Evolutionary conservation across 2,888 invertebrate genomes (phyloP).

Genomic region (Thumatha senex): DNA sequence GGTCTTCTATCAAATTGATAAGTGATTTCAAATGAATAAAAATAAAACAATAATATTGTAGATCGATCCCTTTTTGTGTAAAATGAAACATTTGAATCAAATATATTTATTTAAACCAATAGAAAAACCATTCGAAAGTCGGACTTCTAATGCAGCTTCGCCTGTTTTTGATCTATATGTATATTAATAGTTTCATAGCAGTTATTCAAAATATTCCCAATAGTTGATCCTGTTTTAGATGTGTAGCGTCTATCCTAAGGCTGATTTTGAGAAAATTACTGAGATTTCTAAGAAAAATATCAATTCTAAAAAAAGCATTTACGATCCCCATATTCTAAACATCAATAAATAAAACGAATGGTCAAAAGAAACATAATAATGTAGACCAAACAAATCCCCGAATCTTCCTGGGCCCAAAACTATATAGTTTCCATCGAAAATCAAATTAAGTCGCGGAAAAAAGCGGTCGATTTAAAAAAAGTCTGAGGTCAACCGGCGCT

Average conservation of each 20-base stretch:
- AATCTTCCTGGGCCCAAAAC: slow-evolving; percentile 39
- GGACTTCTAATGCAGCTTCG: no score
- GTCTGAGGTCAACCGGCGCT: slow-evolving; percentile 56
- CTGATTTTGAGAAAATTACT: slow-evolving; percentile 38
- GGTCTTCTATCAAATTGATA: slow-evolving; percentile 19
- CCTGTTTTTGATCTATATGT: background rate
- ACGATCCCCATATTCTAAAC: slow-evolving; percentile 1
- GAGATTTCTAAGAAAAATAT: slow-evolving; percentile 42
- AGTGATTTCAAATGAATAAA: slow-evolving; percentile 5
- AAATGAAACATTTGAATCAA: slow-evolving; percentile 28
- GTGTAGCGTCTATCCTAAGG: slow-evolving; percentile 1
- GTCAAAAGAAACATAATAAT: slow-evolving; percentile 8
- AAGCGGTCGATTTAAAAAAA: slow-evolving; percentile 55
- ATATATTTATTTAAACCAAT: background rate
- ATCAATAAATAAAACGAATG: slow-evolving; percentile 12
- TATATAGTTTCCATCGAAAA: slow-evolving; percentile 57
- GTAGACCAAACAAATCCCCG: slow-evolving; percentile 31
- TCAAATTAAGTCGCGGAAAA: slow-evolving; percentile 60
- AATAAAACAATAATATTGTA: slow-evolving; percentile 1
- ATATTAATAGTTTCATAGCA: slow-evolving; percentile 19
- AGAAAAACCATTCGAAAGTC: slow-evolving; percentile 6
- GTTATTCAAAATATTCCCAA: slow-evolving; percentile 5
- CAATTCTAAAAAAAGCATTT: slow-evolving; percentile 39
- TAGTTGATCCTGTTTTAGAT: no score
- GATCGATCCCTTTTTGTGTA: slow-evolving; percentile 4